Percentiles rank a stretch among this genome's conserved stretches.
Evolutionary conservation across 1,140 invertebrate species (phyloP).

Genomic region (Cataglyphis hispanica): DNA sequence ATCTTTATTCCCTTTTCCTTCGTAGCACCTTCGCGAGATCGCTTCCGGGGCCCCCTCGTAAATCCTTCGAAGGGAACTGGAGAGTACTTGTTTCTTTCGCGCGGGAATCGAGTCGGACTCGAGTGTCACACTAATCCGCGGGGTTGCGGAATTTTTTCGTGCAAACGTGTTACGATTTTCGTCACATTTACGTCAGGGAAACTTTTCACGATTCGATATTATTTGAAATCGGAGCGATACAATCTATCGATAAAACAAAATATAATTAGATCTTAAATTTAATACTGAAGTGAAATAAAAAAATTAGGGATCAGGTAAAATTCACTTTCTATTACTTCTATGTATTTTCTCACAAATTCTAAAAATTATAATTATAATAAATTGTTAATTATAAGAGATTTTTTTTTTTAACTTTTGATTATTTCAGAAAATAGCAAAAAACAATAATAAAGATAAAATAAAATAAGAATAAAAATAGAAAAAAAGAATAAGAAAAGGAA

Average conservation of each 20-base stretch:
- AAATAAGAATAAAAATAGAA: too few species aligned
- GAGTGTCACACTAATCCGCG: slow-evolving; percentile 27
- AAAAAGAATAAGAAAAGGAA: neutral
- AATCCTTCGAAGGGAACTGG: slow-evolving; percentile 26
- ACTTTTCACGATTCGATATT: neutral
- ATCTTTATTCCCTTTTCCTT: slow-evolving; percentile 44
- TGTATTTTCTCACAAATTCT: neutral
- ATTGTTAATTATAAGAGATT: neutral
- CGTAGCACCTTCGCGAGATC: slow-evolving; percentile 38
- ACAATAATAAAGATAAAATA: too few species aligned
- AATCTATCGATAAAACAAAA: too few species aligned
- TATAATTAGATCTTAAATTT: too few species aligned
- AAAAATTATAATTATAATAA: neutral
- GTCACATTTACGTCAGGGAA: neutral
- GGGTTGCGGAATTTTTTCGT: slow-evolving; percentile 14
- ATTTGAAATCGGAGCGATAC: too few species aligned
- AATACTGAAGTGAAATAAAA: too few species aligned
- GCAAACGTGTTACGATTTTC: slow-evolving; percentile 4
- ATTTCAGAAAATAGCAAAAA: neutral
- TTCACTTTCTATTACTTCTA: too few species aligned
- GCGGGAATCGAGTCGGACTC: slow-evolving; percentile 22
- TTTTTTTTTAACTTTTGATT: neutral
- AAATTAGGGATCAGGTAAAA: too few species aligned
- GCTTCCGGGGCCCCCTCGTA: slow-evolving; percentile 44
- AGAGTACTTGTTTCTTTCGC: slow-evolving; percentile 13